Evolutionary conservation across 2,888 invertebrate species (phyloP).

Genomic region (Elmis aenea): DNA sequence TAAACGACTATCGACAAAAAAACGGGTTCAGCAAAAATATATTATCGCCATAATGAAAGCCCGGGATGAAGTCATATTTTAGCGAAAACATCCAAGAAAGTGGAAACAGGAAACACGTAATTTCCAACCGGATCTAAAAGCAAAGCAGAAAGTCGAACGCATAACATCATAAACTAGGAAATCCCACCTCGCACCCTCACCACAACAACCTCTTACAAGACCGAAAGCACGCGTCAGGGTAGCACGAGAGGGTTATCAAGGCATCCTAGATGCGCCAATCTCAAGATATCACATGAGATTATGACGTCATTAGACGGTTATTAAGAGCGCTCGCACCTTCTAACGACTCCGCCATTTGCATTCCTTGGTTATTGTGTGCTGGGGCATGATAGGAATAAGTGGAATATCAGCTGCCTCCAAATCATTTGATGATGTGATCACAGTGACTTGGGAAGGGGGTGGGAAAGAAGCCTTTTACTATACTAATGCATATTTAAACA

Average conservation of each 20-base stretch:
- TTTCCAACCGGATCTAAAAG: too few relatives aligned
- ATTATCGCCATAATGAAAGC: too few relatives aligned
- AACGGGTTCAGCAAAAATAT: too few relatives aligned
- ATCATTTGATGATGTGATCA: slow-evolving; percentile 7
- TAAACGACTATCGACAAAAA: too few relatives aligned
- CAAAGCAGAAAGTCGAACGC: too few relatives aligned
- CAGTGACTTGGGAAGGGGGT: too few relatives aligned
- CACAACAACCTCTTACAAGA: slow-evolving; percentile 22
- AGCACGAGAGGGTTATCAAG: slow-evolving; percentile 23
- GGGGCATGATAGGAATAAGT: slow-evolving; percentile 24
- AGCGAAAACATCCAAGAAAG: too few relatives aligned
- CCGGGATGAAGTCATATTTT: too few relatives aligned
- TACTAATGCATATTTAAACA: too few relatives aligned
- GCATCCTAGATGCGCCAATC: slow-evolving; percentile 31
- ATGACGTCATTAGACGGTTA: slow-evolving; percentile 37
- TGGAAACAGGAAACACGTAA: too few relatives aligned
- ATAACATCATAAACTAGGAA: too few relatives aligned
- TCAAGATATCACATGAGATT: slow-evolving; percentile 37
- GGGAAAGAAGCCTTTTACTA: too few relatives aligned
- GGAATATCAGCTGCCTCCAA: slow-evolving; percentile 11
- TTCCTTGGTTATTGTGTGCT: slow-evolving; percentile 27
- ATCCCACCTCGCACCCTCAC: slow-evolving; percentile 10
- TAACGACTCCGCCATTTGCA: slow-evolving; percentile 34
- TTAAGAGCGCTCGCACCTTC: slow-evolving; percentile 36
- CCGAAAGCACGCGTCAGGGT: slow-evolving; percentile 18